Conservation (phyloP, 2,113 vertebrate species). For the Bungarus multicinctus region DNA sequence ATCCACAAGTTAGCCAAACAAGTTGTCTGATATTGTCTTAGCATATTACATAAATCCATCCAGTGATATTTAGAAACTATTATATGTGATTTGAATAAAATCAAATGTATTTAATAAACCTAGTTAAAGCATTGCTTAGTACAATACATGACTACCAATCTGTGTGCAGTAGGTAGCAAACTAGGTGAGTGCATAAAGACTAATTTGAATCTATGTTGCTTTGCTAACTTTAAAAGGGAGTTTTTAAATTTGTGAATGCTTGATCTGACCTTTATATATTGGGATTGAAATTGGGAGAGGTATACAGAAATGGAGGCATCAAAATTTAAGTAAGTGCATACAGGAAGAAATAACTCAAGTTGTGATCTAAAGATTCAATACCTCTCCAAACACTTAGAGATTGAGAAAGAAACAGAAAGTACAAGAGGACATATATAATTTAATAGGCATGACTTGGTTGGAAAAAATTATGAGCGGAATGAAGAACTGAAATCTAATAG, state of each 20-base stretch:
- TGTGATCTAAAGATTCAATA: neutral
- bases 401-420: neutral
- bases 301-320: neutral
- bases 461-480: neutral
- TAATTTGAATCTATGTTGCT: neutral
- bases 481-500: neutral
- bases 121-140: neutral
- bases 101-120: neutral
- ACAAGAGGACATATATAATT: neutral
- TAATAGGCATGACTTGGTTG: neutral
- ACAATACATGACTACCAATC: neutral
- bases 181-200: neutral
- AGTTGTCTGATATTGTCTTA: neutral
- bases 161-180: neutral
- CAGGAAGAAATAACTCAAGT: neutral
- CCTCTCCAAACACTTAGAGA: neutral
- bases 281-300: neutral
- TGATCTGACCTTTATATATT: neutral
- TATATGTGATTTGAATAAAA: neutral
- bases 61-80: neutral
- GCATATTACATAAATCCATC: neutral
- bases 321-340: neutral
- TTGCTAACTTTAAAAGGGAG: neutral
- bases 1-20: neutral
- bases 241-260: neutral